Conservation (phyloP, 2,797 vertebrate species). For the Margarornis squamiger region DNA sequence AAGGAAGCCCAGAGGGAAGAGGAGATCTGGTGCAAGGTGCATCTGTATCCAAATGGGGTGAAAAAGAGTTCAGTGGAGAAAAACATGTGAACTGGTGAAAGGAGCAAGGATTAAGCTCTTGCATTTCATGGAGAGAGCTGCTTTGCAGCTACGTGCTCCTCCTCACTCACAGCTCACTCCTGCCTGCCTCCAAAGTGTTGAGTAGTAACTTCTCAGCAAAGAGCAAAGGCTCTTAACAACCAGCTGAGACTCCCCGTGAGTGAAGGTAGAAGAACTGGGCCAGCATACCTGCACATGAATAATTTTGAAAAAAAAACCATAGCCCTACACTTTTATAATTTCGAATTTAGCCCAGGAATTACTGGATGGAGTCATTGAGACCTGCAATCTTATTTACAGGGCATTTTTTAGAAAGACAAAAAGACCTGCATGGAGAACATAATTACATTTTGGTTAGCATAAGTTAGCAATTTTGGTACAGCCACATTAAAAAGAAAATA, state of each 20-base stretch:
- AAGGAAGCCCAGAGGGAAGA: neutral
- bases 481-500: slow-evolving; percentile 34
- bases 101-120: neutral
- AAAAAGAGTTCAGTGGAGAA: neutral
- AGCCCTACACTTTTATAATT: neutral
- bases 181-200: neutral
- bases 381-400: neutral
- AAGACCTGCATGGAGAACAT: neutral
- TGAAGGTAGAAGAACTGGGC: neutral
- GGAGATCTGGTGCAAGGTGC: neutral
- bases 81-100: neutral
- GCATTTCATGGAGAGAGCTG: neutral
- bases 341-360: neutral
- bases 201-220: neutral
- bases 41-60: neutral
- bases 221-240: neutral
- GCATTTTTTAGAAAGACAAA: slow-evolving; percentile 35
- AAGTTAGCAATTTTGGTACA: slow-evolving; percentile 8
- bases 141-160: neutral
- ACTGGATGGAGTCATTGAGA: neutral
- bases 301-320: neutral
- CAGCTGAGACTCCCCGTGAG: neutral
- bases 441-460: slow-evolving; percentile 14
- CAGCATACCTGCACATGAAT: neutral
- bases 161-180: accelerated